These are phyloP conservation scores for Cyclargus thomasi DNA, from an alignment of 1,140 invertebrate genomes.

Conservation along the genomic window DNA sequence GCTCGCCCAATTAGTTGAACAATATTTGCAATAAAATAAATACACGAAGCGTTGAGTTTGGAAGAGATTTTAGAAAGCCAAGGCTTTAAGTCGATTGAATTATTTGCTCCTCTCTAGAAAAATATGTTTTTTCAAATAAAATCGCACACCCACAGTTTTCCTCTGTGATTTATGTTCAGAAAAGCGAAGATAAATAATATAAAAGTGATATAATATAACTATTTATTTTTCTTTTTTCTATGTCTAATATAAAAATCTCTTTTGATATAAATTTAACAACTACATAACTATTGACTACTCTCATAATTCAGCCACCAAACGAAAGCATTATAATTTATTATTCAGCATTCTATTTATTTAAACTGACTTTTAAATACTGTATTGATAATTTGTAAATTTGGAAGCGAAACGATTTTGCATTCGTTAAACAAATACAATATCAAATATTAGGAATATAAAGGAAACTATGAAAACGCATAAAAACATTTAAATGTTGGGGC, in stretches of 20 bases:
- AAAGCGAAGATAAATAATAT: background rate
- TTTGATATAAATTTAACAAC: slow-evolving; percentile 25
- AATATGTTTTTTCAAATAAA: no score
- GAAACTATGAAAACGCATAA: background rate
- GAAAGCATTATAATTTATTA: background rate
- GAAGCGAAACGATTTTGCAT: background rate
- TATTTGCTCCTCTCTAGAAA: no score
- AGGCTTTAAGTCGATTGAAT: no score
- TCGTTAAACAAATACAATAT: no score
- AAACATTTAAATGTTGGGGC: background rate
- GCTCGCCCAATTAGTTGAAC: no score
- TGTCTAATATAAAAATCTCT: slow-evolving; percentile 26
- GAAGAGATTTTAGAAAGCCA: no score
- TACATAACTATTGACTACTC: slow-evolving; percentile 22
- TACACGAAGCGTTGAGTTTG: no score
- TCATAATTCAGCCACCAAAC: slow-evolving; percentile 15
- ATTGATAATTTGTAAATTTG: background rate
- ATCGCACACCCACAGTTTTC: no score
- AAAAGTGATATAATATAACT: background rate
- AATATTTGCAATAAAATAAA: no score
- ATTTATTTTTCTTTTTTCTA: slow-evolving; percentile 28
- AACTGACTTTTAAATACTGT: background rate
- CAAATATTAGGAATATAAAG: background rate
- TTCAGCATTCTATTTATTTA: slow-evolving; percentile 5
- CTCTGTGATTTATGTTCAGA: no score